Evolutionary conservation across 2,113 vertebrate species (phyloP).

Genomic region (Echinops telfairi): DNA sequence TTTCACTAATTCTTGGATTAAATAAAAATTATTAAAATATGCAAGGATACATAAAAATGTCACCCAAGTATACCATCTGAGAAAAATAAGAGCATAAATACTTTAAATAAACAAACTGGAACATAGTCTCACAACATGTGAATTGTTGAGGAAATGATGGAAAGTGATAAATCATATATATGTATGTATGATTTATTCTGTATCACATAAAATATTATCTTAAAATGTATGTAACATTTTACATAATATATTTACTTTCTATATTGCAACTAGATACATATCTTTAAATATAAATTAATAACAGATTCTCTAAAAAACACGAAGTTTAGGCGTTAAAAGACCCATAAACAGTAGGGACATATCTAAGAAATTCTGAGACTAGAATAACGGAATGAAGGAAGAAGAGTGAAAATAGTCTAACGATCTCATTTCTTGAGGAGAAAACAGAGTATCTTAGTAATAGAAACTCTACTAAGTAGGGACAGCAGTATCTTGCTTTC

Average conservation of each 20-base stretch:
- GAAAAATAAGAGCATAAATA: background rate
- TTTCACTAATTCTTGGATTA: background rate
- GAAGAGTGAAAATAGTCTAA: background rate
- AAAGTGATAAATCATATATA: background rate
- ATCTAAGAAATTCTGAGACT: constrained; percentile 40
- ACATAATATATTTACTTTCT: background rate
- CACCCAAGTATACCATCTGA: background rate
- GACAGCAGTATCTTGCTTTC: background rate
- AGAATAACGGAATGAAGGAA: background rate
- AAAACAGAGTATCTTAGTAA: background rate
- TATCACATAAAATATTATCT: background rate
- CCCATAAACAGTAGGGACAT: background rate
- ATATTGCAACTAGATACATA: background rate
- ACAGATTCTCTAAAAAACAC: background rate
- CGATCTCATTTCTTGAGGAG: background rate
- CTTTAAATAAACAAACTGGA: background rate
- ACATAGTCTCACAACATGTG: background rate
- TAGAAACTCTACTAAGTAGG: background rate
- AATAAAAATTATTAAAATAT: background rate
- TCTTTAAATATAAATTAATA: constrained; percentile 29
- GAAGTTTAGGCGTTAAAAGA: background rate
- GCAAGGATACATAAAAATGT: background rate
- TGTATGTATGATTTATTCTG: too few species aligned
- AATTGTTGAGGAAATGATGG: background rate
- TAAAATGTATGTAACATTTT: too few species aligned